Evolutionary conservation across 2,797 vertebrate genomes (phyloP), one percentile per base, ranked within the genome.

Genomic region (Tenualosa thibaudeaui): DNA sequence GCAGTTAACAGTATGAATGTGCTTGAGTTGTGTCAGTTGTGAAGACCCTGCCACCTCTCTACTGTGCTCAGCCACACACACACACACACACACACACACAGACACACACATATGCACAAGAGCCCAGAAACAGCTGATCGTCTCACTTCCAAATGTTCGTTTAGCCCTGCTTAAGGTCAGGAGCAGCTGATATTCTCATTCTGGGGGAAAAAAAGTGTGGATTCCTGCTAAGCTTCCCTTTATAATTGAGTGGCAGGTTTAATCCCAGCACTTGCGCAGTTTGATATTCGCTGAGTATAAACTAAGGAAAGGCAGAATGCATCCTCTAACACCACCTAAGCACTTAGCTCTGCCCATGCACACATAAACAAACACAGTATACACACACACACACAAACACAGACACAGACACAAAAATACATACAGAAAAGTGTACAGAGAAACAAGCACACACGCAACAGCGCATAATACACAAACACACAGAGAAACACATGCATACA

Each of bases 101-200:
- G 13, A 71, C 10, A 37, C 31, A 71, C 65, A 71, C 26, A 71
- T 26, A 71, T 3, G 15, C 31, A 71, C 26, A 17, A 12, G 26
- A 15, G 37, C 17, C 13, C 15, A 40, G 68, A 89, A 89, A 89
- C 88, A 86, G 89, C 87, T 24, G 75, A 91, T 87, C 81, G 60
- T 26, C 43, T 84, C 86, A 84, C 86, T 87, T 82, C 86, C 92
- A 93, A 94, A 92, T 92, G 92, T 94, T 91, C 88, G 91, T 92
- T 92, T 93, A 93, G 91, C 92, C 90, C 89, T 82, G 89, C 91
- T 91, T 93, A 93, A 93, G 94, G 93, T 94, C 93, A 93, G 87
- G 92, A 92, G 91, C 91, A 89, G 91, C 90, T 91, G 90, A 92
- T 92, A 92, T 92, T 90, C 91, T 46, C 81, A 88, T 90, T 92